phyloP scores from a whole-genome alignment of 2,797 vertebrate genomes.

The Notamacropus eugenii region DNA sequence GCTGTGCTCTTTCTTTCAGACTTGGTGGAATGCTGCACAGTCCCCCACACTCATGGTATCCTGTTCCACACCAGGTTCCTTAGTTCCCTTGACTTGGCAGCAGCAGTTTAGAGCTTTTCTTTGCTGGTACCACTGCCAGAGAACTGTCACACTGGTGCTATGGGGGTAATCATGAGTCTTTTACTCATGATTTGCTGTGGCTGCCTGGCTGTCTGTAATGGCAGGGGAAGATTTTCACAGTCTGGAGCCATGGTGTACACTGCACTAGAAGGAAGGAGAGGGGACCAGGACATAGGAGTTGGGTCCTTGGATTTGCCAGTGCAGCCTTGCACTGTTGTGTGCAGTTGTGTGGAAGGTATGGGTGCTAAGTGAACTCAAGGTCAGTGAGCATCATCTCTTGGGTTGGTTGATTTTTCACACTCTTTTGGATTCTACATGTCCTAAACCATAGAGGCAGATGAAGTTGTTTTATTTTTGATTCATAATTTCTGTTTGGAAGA shows the following conservation, averaged over 20 bases:
- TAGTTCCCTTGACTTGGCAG: background rate
- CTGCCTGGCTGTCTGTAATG: background rate
- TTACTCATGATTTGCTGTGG: background rate
- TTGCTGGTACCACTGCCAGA: background rate
- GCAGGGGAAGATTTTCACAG: background rate
- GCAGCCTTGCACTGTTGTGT: background rate
- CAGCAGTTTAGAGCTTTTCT: background rate
- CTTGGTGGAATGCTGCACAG: background rate
- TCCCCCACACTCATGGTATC: background rate
- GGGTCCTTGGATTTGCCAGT: background rate
- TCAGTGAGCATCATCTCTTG: background rate
- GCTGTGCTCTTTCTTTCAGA: background rate
- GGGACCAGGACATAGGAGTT: background rate
- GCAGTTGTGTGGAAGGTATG: background rate
- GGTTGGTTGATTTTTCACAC: background rate
- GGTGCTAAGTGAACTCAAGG: background rate
- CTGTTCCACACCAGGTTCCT: background rate
- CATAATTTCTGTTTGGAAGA: background rate
- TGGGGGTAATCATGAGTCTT: background rate
- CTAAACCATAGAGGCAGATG: background rate
- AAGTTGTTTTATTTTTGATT: background rate
- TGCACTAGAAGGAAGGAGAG: background rate
- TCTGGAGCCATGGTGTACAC: background rate
- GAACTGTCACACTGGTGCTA: background rate
- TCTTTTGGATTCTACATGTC: background rate